A percentile compares a stretch with the other conserved stretches of the same genome.
Evolutionary conservation across 64 coral and sea anemone species (phyloP).

Genomic region (Trachythela sp.): DNA sequence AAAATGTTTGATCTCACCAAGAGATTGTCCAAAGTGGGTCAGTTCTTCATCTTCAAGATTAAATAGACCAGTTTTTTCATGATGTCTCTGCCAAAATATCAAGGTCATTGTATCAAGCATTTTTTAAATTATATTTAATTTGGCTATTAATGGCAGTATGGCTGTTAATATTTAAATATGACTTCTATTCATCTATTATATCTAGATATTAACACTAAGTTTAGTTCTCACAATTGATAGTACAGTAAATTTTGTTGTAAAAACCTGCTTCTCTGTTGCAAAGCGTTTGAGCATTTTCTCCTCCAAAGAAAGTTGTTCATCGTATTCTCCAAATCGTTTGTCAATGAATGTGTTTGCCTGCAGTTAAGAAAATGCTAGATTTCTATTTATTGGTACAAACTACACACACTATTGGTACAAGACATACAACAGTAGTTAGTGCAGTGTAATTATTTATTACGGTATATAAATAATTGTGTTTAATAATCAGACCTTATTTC

Average conservation of each 20-base stretch:
- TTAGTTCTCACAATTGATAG: too few relatives aligned
- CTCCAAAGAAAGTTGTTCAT: constrained; percentile 80
- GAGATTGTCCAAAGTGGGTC: constrained; percentile 18
- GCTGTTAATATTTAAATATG: too few relatives aligned
- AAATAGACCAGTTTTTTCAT: not conserved
- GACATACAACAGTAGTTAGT: too few relatives aligned
- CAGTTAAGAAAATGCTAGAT: not conserved
- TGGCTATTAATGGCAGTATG: too few relatives aligned
- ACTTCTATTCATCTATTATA: too few relatives aligned
- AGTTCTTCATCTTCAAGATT: constrained; percentile 24
- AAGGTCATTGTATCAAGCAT: not conserved
- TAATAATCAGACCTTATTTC: constrained; percentile 64
- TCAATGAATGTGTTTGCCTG: constrained; percentile 93
- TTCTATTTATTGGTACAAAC: too few relatives aligned
- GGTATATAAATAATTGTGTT: not conserved
- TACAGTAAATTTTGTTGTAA: not conserved
- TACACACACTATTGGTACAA: too few relatives aligned
- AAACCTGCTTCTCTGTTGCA: constrained; percentile 92
- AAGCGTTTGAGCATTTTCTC: constrained; percentile 96
- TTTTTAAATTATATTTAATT: too few relatives aligned
- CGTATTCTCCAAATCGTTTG: constrained; percentile 94
- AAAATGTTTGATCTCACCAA: constrained; percentile 20
- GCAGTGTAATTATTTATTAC: too few relatives aligned
- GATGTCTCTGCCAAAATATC: not conserved
- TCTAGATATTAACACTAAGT: too few relatives aligned